These are phyloP conservation scores for Epizoanthus ramosus DNA, from an alignment of 92 coral and sea anemone species.

Conservation along the genomic window DNA sequence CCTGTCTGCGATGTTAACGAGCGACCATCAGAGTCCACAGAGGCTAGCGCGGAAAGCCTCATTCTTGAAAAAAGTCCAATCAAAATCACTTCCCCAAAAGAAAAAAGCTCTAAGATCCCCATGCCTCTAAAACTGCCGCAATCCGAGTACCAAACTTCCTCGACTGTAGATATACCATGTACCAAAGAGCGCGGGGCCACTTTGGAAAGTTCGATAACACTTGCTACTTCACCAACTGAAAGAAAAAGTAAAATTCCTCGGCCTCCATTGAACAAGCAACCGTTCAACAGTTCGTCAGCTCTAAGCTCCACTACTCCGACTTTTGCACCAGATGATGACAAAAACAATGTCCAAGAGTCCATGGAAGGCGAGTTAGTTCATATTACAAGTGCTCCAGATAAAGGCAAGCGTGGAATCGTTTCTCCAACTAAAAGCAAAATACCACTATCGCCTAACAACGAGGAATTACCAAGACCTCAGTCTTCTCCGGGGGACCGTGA, in stretches of 20 bases:
- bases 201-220: background rate
- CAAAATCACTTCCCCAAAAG: background rate
- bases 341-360: background rate
- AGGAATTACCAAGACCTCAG: background rate
- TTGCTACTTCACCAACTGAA: background rate
- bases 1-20: too few species aligned
- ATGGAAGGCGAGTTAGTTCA: background rate
- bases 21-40: too few species aligned
- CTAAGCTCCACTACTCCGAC: too few species aligned
- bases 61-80: background rate
- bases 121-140: background rate
- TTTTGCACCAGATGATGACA: background rate
- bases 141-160: background rate
- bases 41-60: background rate
- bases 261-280: background rate
- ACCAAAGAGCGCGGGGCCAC: background rate
- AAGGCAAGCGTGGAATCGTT: background rate
- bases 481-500: background rate
- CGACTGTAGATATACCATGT: background rate
- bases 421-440: constrained; percentile 18
- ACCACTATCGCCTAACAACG: background rate
- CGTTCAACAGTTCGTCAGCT: background rate
- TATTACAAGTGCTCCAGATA: background rate
- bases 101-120: constrained; percentile 18
- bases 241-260: background rate